Conservation (phyloP, 2,797 vertebrate species). For the Melanogrammus aeglefinus region DNA sequence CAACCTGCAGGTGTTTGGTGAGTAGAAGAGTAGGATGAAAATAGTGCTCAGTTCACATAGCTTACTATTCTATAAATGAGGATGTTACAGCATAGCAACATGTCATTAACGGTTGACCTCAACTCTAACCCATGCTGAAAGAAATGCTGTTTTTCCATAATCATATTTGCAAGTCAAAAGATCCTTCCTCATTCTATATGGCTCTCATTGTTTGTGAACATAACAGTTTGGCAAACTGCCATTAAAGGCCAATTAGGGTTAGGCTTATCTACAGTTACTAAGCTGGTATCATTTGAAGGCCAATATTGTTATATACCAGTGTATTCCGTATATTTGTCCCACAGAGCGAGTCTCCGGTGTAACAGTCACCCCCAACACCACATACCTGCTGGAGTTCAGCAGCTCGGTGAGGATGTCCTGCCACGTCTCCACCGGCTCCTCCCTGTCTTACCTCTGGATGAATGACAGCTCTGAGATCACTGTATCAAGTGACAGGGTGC, state of each 20-base stretch:
- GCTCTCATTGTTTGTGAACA: not conserved
- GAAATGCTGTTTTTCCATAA: too few relatives aligned
- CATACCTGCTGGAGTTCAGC: slow-evolving; percentile 41
- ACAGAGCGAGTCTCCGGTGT: slow-evolving; percentile 43
- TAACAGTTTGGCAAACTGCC: not conserved
- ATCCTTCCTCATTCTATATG: not conserved
- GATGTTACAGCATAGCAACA: too few relatives aligned
- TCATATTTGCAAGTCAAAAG: too few relatives aligned
- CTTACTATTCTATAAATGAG: too few relatives aligned
- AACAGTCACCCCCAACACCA: not conserved
- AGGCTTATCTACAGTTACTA: not conserved
- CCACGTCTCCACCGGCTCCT: slow-evolving; percentile 33
- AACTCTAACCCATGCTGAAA: too few relatives aligned
- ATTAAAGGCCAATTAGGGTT: not conserved
- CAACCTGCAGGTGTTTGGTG: slow-evolving; percentile 28
- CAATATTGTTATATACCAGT: not conserved
- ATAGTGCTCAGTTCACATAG: not conserved
- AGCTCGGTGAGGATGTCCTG: slow-evolving; percentile 37
- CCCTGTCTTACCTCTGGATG: slow-evolving; percentile 37
- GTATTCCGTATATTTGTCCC: not conserved
- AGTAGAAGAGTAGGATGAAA: not conserved
- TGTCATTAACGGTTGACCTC: too few relatives aligned
- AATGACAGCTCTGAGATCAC: slow-evolving; percentile 40
- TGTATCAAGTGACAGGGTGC: slow-evolving; percentile 20
- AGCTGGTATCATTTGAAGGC: not conserved